Percentiles rank a stretch among this genome's conserved stretches.
Conservation (phyloP, 2,113 vertebrate species). For the Cebus imitator region DNA sequence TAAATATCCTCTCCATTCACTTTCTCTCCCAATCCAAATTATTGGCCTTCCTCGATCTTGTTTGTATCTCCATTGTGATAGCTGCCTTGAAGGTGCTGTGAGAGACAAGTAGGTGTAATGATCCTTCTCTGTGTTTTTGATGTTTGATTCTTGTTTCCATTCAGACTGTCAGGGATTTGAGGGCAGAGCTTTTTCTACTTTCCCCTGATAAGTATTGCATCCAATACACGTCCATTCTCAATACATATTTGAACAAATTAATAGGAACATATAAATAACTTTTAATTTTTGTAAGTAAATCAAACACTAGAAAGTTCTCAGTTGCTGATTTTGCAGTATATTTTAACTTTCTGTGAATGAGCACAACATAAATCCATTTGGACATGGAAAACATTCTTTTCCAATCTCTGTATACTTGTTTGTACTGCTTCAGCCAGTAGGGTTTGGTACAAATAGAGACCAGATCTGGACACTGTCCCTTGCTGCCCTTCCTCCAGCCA, state of each 20-base stretch:
- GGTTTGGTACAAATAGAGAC: not conserved
- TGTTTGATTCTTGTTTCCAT: not conserved
- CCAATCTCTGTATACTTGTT: not conserved
- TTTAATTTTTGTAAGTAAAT: not conserved
- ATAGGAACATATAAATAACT: not conserved
- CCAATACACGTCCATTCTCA: not conserved
- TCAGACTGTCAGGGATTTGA: not conserved
- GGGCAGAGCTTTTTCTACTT: not conserved
- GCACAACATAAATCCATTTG: not conserved
- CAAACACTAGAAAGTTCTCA: not conserved
- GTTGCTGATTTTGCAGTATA: not conserved
- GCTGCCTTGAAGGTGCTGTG: too few species aligned
- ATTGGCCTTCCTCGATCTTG: accelerated
- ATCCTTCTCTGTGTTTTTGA: not conserved
- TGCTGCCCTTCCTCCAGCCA: not conserved
- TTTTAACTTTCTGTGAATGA: not conserved
- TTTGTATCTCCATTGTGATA: too few species aligned
- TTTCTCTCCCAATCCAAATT: not conserved
- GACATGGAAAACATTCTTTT: not conserved
- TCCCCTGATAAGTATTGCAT: not conserved
- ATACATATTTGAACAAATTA: not conserved
- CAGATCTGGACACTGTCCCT: not conserved
- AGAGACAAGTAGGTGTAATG: not conserved
- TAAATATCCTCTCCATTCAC: not conserved
- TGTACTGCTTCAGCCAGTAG: not conserved